Conservation (phyloP, 64 coral and sea anemone species). For the Montipora foliosa region DNA sequence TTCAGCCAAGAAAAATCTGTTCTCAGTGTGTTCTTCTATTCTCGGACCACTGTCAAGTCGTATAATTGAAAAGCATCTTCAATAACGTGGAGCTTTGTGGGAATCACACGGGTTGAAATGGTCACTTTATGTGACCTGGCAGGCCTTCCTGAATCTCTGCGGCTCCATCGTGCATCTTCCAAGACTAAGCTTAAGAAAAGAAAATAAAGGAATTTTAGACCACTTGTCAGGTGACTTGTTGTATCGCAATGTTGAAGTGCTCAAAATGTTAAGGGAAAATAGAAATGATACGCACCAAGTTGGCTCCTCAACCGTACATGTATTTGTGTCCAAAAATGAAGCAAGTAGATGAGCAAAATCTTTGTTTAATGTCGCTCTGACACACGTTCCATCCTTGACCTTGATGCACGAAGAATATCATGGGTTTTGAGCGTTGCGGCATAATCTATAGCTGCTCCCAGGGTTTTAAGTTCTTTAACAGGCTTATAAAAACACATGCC, state of each 20-base stretch:
- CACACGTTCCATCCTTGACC: background rate
- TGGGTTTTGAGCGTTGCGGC: conserved; percentile 2
- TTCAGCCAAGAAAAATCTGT: background rate
- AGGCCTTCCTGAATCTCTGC: background rate
- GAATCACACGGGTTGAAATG: conserved; percentile 1
- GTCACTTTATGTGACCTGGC: conserved; percentile 2
- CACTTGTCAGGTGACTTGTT: background rate
- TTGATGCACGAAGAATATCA: background rate
- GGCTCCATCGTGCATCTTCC: conserved; percentile 1
- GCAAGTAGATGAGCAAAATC: background rate
- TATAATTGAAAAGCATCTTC: conserved; percentile 1
- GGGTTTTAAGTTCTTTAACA: background rate
- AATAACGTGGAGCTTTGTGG: background rate
- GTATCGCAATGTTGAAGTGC: background rate
- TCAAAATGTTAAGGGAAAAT: background rate
- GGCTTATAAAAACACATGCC: conserved; percentile 1
- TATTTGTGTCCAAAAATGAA: background rate
- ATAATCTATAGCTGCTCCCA: background rate
- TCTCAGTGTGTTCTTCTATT: conserved; percentile 9
- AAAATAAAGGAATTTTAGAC: conserved; percentile 32
- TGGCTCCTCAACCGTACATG: background rate
- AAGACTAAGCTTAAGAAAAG: conserved; percentile 17
- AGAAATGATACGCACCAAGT: conserved; percentile 1
- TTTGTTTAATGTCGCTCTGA: conserved; percentile 8
- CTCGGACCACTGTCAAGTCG: conserved; percentile 4